Evolutionary conservation across 2,113 vertebrate genomes (phyloP).

Genomic region (Anseranas semipalmata): DNA sequence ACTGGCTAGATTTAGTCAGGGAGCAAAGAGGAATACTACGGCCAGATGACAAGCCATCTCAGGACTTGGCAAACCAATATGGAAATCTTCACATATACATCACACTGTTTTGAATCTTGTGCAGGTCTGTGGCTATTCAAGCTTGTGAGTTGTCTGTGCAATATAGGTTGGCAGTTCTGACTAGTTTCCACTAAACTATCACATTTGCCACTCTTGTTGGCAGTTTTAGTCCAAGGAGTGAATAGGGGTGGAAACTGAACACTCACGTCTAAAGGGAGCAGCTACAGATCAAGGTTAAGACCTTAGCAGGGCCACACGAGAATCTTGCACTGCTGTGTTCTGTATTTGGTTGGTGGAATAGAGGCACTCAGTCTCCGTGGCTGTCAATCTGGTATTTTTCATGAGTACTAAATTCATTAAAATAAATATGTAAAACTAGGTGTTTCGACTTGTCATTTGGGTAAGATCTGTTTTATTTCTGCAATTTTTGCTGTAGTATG

Average conservation of each 20-base stretch:
- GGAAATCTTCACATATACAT: background rate
- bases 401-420: background rate
- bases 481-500: slow-evolving; percentile 16
- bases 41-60: background rate
- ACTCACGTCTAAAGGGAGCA: background rate
- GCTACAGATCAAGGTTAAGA: background rate
- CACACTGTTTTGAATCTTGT: background rate
- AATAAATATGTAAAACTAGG: background rate
- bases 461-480: slow-evolving; percentile 45
- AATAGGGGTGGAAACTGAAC: background rate
- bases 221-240: background rate
- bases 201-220: background rate
- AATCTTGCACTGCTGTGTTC: background rate
- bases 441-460: slow-evolving; percentile 26
- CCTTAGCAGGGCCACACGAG: background rate
- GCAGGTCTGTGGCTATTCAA: background rate
- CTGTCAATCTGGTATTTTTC: slow-evolving; percentile 28
- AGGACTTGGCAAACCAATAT: background rate
- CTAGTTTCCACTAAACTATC: background rate
- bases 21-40: background rate
- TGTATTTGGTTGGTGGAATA: background rate
- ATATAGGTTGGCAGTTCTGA: background rate
- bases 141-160: background rate
- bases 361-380: background rate
- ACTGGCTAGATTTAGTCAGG: background rate